These are phyloP conservation scores for Macrotis lagotis DNA, from an alignment of 2,113 vertebrate genomes.

Conservation along the genomic window DNA sequence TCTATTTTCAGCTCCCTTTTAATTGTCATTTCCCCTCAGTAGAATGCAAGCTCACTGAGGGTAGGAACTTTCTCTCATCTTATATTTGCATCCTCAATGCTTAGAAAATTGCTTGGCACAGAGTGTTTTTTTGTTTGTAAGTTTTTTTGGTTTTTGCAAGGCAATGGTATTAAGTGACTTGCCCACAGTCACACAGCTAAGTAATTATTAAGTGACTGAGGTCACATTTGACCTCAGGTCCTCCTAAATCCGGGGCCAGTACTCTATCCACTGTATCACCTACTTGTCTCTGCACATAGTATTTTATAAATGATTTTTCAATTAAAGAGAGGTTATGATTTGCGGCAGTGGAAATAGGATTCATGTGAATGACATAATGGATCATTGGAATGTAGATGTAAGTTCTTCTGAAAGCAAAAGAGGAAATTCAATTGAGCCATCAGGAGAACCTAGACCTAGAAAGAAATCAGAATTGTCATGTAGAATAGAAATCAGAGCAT, in stretches of 20 bases:
- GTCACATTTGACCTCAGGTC: no score
- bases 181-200: no score
- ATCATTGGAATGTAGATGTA: background rate
- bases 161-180: no score
- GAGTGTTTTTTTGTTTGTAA: no score
- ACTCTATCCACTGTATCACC: no score
- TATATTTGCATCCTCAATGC: background rate
- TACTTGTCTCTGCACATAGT: no score
- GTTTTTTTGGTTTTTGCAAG: no score
- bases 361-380: background rate
- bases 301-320: background rate
- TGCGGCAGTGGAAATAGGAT: background rate
- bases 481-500: background rate
- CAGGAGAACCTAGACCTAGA: no score
- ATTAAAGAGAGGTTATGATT: background rate
- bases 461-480: background rate
- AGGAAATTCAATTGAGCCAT: background rate
- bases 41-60: background rate
- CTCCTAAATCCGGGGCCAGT: no score
- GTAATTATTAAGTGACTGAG: no score
- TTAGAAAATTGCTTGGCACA: background rate
- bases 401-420: background rate
- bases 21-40: background rate
- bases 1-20: background rate
- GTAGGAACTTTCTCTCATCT: background rate